phyloP scores from a whole-genome alignment of 2,113 vertebrate genomes.

The Dicentrarchus labrax region DNA sequence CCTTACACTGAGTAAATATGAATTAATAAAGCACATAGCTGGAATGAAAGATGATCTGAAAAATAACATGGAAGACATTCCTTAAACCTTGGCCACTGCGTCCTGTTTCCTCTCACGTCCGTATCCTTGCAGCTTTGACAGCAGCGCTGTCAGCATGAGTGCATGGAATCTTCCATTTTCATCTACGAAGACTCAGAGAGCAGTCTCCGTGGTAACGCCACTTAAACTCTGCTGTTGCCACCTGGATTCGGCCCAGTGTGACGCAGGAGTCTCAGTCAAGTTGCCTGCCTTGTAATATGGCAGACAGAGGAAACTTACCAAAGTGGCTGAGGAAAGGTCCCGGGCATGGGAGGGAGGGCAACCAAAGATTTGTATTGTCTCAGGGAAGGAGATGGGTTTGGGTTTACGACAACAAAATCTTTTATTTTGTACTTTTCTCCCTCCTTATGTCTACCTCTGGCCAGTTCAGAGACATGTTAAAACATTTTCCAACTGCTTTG shows the following conservation, averaged over 20 bases:
- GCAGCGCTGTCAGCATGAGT: slow-evolving; percentile 23
- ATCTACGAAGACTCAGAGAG: slow-evolving; percentile 25
- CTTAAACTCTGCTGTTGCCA: slow-evolving; percentile 54
- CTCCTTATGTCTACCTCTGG: neutral
- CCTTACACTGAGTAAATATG: neutral
- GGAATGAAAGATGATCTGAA: slow-evolving; percentile 18
- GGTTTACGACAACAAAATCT: neutral
- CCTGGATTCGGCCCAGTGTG: slow-evolving; percentile 34
- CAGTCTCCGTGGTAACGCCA: slow-evolving; percentile 56
- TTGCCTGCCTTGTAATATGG: neutral
- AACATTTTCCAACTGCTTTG: neutral
- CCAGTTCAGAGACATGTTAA: no score
- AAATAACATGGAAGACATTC: slow-evolving; percentile 20
- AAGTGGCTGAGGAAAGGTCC: neutral
- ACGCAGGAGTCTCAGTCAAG: slow-evolving; percentile 58
- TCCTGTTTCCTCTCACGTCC: slow-evolving; percentile 15
- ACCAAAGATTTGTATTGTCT: neutral
- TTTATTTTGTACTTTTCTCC: neutral
- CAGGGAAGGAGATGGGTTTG: neutral
- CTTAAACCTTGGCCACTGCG: slow-evolving; percentile 11
- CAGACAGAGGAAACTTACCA: slow-evolving; percentile 16
- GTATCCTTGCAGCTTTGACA: slow-evolving; percentile 3
- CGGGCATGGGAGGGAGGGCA: neutral
- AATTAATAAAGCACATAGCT: neutral
- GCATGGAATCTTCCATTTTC: slow-evolving; percentile 55